These are phyloP conservation scores for Nomia melanderi DNA, from an alignment of 1,140 invertebrate genomes.

Conservation along the genomic window DNA sequence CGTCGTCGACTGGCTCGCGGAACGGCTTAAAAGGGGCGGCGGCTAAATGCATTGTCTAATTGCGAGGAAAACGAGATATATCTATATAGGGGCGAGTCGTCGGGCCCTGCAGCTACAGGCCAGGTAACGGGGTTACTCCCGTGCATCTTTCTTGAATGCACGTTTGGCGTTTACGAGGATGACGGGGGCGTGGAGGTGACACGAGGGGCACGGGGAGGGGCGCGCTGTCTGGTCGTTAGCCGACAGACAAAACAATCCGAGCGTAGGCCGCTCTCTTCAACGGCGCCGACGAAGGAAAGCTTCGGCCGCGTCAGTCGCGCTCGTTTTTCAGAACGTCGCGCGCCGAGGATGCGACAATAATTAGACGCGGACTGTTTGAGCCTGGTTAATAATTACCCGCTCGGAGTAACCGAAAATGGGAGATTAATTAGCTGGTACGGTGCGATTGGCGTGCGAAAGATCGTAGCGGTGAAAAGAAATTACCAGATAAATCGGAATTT, in stretches of 20 bases:
- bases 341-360: slow-evolving; percentile 6
- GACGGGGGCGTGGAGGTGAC: neutral
- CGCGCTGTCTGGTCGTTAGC: slow-evolving; percentile 35
- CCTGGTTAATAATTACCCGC: slow-evolving; percentile 7
- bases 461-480: too few relatives aligned
- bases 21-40: slow-evolving; percentile 34
- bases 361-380: slow-evolving; percentile 11
- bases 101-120: slow-evolving; percentile 12
- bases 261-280: slow-evolving; percentile 7
- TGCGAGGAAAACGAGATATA: slow-evolving; percentile 48
- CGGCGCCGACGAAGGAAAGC: too few relatives aligned
- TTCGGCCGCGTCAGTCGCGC: neutral
- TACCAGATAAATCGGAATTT: too few relatives aligned
- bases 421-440: too few relatives aligned
- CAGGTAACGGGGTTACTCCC: slow-evolving; percentile 34
- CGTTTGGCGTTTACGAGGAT: slow-evolving; percentile 13
- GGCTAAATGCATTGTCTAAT: slow-evolving; percentile 50
- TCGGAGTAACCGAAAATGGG: too few relatives aligned
- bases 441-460: too few relatives aligned
- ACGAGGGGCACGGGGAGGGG: neutral
- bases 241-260: slow-evolving; percentile 27
- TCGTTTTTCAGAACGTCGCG: neutral
- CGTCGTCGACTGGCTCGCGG: neutral
- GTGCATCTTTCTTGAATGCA: slow-evolving; percentile 27
- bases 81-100: neutral